Conservation (phyloP, 37 sponge, comb jelly and placozoan species). For the Ianthella basta region DNA sequence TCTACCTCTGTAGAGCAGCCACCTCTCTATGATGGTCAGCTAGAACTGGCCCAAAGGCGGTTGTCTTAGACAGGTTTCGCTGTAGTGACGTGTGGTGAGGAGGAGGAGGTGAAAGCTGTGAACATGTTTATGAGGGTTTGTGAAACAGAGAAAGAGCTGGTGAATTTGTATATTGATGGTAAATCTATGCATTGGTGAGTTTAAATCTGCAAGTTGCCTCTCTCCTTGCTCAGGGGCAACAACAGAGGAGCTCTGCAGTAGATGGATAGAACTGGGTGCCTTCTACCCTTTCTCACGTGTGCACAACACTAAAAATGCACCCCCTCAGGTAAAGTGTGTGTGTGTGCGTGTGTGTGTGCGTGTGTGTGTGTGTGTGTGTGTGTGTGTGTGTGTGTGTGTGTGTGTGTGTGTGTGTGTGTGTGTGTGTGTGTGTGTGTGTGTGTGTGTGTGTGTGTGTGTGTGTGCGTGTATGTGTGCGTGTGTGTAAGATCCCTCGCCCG, state of each 20-base stretch:
- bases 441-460: too few species aligned
- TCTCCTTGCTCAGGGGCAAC: constrained; percentile 69
- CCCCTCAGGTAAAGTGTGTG: constrained; percentile 31
- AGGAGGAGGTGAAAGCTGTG: neutral
- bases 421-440: neutral
- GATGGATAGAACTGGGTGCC: constrained; percentile 91
- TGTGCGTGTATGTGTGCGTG: too few species aligned
- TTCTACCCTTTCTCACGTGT: constrained; percentile 91
- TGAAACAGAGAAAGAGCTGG: neutral
- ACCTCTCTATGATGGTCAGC: too few species aligned
- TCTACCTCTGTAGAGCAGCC: too few species aligned
- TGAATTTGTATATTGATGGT: neutral
- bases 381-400: neutral
- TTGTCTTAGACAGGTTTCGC: too few species aligned
- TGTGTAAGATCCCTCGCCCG: too few species aligned
- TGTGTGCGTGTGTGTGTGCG: neutral
- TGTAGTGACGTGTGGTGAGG: neutral
- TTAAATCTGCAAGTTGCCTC: neutral
- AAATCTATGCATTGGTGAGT: neutral
- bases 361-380: constrained; percentile 4
- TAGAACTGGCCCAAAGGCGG: too few species aligned
- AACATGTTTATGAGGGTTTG: neutral
- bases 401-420: constrained; percentile 4
- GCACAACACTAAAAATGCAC: constrained; percentile 59
- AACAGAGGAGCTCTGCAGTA: constrained; percentile 82